These are phyloP conservation scores for Pachyrhynchus sulphureomaculatus DNA, from an alignment of 1,140 invertebrate species.

Conservation along the genomic window DNA sequence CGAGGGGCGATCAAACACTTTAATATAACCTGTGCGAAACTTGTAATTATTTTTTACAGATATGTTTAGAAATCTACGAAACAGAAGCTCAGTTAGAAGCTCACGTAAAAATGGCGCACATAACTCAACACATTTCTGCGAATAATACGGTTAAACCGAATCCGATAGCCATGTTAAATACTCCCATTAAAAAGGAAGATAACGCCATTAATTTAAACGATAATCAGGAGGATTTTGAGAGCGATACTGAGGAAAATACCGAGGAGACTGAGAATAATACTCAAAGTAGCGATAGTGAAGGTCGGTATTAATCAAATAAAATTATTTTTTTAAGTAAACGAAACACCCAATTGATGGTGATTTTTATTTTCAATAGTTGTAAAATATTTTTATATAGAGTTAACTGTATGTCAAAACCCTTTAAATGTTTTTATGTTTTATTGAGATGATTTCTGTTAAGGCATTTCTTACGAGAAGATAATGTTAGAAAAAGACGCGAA, in stretches of 20 bases:
- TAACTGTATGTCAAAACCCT: conserved; percentile 1
- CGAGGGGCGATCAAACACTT: too few species aligned
- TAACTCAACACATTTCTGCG: neutral
- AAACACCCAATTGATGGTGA: too few species aligned
- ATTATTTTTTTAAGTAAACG: too few species aligned
- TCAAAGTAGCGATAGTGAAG: conserved; percentile 8
- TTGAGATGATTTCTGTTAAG: too few species aligned
- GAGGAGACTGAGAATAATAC: conserved; percentile 2
- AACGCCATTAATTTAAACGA: conserved; percentile 16
- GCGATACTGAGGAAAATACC: conserved; percentile 22
- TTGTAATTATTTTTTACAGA: conserved; percentile 34
- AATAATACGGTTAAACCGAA: neutral
- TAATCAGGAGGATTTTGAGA: conserved; percentile 14
- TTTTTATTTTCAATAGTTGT: too few species aligned
- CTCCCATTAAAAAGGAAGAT: conserved; percentile 23
- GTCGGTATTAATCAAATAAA: too few species aligned
- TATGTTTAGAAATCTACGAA: conserved; percentile 60
- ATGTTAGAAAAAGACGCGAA: too few species aligned
- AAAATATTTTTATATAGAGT: too few species aligned
- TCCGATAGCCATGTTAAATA: neutral
- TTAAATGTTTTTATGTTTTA: neutral
- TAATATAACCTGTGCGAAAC: too few species aligned
- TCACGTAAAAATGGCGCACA: conserved; percentile 42
- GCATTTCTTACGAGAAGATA: too few species aligned
- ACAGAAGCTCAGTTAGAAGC: conserved; percentile 54